Base-by-base conservation (phyloP, 2,797 vertebrate species). In the Malacoctenus gilli region DNA sequence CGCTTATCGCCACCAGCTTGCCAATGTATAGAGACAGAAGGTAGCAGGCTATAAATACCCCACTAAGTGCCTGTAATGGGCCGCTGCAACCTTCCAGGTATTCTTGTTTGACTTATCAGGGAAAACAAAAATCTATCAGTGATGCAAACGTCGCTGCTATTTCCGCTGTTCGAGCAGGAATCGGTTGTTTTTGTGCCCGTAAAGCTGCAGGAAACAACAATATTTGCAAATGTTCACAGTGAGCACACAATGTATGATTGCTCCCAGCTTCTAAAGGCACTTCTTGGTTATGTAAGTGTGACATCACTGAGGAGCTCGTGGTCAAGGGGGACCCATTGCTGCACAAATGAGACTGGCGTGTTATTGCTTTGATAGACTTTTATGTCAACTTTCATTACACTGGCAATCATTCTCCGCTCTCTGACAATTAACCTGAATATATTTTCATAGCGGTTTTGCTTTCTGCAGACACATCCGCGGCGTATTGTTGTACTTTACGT, bases 41-140 rank as follows among this genome's bases (percentile, higher is more conserved):
- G 63, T 62, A 53, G 60, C 60, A 18, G 39, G 56, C 69, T 83
- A 80, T 82, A 81, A 89, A 86, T 84, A 76, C 36, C 56, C 47
- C 56, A 48, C 48, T 44, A 11, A 20, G 15, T 51, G 57, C 72
- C 52, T 67, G 60, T 84, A 83, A 75, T 71, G 57, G 74, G 50
- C 64, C 34, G 39, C 32, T 49, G 77, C 63, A 66, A n/a, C 65
- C 71, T 77, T 75, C 46, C 41, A 57, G 52, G 32, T 62, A 67
- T 66, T 68, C 40, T 20, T 1, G 14, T 22, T 64, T 59, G 48
- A 60, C 55, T 78, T 75, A 85, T 87, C 76, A 77, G 43, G 43
- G 38, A n/a, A 69, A 57, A 74, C 25, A 28, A n/a, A n/a, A n/a
- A n/a, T n/a, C n/a, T n/a, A n/a, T n/a, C n/a, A n/a, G n/a, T n/a